Percentiles rank a stretch among this genome's conserved stretches.
Conservation (phyloP, 1,140 invertebrate species). For the Steinernema feltiae region DNA sequence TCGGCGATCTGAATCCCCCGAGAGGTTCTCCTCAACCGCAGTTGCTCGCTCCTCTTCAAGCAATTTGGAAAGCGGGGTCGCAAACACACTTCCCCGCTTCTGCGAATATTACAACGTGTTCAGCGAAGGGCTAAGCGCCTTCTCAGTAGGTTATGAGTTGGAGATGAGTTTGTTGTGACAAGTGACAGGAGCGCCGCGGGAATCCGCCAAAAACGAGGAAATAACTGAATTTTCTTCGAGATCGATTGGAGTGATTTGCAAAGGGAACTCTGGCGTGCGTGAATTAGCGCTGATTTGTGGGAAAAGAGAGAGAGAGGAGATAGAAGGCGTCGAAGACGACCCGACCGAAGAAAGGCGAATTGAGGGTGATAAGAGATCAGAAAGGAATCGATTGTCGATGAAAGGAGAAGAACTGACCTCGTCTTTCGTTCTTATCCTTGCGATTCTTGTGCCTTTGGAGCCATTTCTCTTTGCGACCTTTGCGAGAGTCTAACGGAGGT, state of each 20-base stretch:
- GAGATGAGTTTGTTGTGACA: slow-evolving; percentile 13
- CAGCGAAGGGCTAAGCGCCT: not conserved
- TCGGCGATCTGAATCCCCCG: not conserved
- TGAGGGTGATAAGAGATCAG: not conserved
- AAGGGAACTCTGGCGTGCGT: no score
- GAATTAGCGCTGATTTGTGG: not conserved
- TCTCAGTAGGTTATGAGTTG: slow-evolving; percentile 10
- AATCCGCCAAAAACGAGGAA: not conserved
- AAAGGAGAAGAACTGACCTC: not conserved
- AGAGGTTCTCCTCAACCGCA: not conserved
- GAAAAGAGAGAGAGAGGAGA: not conserved
- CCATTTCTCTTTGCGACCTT: not conserved
- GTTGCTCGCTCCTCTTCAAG: not conserved
- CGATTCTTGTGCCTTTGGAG: not conserved
- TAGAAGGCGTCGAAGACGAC: not conserved
- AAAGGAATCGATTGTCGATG: not conserved
- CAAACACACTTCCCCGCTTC: slow-evolving; percentile 3
- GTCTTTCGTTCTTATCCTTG: not conserved
- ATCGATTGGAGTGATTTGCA: no score
- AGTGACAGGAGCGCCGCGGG: not conserved
- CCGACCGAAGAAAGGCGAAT: not conserved
- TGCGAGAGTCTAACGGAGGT: not conserved
- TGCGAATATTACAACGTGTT: slow-evolving; percentile 1
- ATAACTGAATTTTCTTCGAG: not conserved
- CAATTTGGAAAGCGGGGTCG: not conserved